Base-by-base conservation (phyloP, 2,888 invertebrate genomes). In the Cetonia aurata region DNA sequence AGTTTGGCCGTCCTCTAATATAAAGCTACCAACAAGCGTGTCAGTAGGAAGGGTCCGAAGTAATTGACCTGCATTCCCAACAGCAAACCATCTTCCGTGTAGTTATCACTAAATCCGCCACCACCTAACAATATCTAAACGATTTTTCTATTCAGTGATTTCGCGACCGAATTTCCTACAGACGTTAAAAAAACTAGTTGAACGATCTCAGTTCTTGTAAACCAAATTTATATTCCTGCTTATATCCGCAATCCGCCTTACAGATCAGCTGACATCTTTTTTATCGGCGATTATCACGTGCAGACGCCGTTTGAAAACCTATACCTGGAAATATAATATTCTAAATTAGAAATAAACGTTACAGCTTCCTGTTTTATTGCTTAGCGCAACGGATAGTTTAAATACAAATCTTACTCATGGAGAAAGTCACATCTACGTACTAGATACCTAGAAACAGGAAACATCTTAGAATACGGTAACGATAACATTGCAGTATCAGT, bases 1-100 rank as follows among this genome's bases (percentile, higher is more conserved):
- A n/a, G n/a, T n/a, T n/a, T n/a, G n/a, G n/a, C n/a, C n/a, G n/a
- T n/a, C n/a, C n/a, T n/a, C n/a, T n/a, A n/a, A 44, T 62, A 70
- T 74, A 84, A 74, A 75, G 89, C 88, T 1, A 88, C 78, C 0
- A 93, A 81, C 0, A 93, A 85, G 70, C 90, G 84, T 0, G 92
- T 92, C 62, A 93, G 83, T 19, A 93, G 82, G 79, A 93, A 93
- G 8, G 89, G 91, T 6, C 91, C 92, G 77, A 91, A 89, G 78
- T 93, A 88, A 75, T 93, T 93, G 15, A 90, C 87, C 74, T 91
- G 91, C 86, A 91, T 88, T 56, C 87, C 87, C 13, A 86, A 80
- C 31, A 91, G 87, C 37, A 92, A 85, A 0, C 91, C 91, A 75
- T 92, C 91, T 71, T 86, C 85, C 0, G 91, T 89, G 52, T 80